A percentile compares a stretch with the other conserved stretches of the same genome.
These are phyloP conservation scores for Trematocara zebra DNA, from an alignment of 2,113 vertebrate genomes.

Conservation along the genomic window DNA sequence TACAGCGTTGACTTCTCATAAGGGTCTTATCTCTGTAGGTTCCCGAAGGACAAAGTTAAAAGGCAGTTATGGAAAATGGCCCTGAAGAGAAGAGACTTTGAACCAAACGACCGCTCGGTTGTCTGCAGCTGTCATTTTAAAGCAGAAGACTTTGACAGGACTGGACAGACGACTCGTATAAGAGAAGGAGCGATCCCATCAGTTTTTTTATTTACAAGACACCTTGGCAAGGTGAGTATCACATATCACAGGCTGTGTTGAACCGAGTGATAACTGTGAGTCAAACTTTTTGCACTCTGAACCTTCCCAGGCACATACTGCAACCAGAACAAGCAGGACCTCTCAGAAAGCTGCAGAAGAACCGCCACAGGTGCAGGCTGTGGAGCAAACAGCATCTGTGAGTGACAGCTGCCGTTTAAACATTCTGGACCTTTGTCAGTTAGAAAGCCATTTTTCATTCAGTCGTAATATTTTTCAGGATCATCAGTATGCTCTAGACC, in stretches of 20 bases:
- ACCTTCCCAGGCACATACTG: neutral
- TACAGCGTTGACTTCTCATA: neutral
- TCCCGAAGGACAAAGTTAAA: neutral
- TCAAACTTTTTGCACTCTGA: neutral
- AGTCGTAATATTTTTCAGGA: neutral
- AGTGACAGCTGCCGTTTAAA: neutral
- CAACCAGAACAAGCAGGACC: neutral
- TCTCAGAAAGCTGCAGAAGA: neutral
- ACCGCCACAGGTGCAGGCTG: neutral
- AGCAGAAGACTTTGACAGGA: neutral
- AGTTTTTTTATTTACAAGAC: neutral
- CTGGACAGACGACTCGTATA: neutral
- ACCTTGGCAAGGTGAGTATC: neutral
- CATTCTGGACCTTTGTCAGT: neutral
- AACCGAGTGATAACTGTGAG: neutral
- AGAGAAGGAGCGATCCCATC: neutral
- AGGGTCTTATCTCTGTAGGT: neutral
- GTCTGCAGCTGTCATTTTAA: neutral
- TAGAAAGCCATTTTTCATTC: neutral
- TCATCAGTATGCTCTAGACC: neutral
- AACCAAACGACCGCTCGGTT: neutral
- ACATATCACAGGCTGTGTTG: neutral
- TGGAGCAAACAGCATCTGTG: neutral
- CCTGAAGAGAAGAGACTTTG: neutral
- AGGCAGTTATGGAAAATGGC: neutral